Evolutionary conservation across 1,140 invertebrate genomes (phyloP), one percentile per base, ranked within the genome.

Genomic region (Lerema accius): DNA sequence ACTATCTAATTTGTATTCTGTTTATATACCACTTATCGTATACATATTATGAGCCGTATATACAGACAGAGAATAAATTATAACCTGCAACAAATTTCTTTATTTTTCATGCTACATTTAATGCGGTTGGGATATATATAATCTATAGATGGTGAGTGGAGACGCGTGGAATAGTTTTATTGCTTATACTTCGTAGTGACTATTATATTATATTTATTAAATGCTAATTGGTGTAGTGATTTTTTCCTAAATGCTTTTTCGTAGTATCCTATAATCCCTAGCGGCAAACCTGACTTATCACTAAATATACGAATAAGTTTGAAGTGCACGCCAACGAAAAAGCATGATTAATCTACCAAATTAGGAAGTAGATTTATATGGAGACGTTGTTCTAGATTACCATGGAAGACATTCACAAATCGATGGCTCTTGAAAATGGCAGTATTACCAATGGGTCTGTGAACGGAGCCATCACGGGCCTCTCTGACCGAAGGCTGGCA

Each of bases 401-500:
- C 39, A 84, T 93, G 84, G 92, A 92, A 60, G 92, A 93, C 63
- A 91, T 93, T 42, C 91, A 86, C 75, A 86, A 86, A 32, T 89
- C 91, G 40, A 78, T 91, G 67, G 35, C 84, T 1, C 61, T 89
- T 4, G 83, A 85, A 61, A 81, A 84, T 2, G 71, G 85, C 9
- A 53, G 70, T 7, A 63, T 79, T 7, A 61, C 65, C 3, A 76
- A 89, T 67, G 80, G 91, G 65, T 28, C 50, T 75, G 91, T 71
- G 75, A 78, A 39, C n/a, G 84, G 79, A 19, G 79, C 89, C n/a
- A 73, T 92, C 3, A 92, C 83, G 78, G 95, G 95, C 73, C 92
- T 92, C 86, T 93, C 91, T 3, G 98, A 99, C 86, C 95, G 96
- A 49, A 92, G 98, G 15, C 92, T 99, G 1, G 94, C 96, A 1